Conservation (phyloP, 1,140 invertebrate genomes). For the Bombus soroeensis region DNA sequence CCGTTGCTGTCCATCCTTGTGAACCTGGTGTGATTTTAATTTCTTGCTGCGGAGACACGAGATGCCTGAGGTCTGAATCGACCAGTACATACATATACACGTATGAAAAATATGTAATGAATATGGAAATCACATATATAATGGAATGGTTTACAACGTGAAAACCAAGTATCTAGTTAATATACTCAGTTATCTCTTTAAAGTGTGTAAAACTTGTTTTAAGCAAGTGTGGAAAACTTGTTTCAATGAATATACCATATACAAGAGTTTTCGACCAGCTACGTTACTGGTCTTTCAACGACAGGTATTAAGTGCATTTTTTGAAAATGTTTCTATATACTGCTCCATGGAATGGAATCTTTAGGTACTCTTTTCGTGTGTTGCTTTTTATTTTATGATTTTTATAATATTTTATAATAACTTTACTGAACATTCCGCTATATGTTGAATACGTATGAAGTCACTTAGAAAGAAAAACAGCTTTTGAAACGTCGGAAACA, state of each 20-base stretch:
- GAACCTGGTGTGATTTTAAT: not conserved
- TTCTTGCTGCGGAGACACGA: not conserved
- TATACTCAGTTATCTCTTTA: not conserved
- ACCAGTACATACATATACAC: not conserved
- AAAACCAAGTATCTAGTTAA: not conserved
- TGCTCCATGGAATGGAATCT: not conserved
- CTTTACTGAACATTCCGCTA: not conserved
- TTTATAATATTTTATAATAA: no score
- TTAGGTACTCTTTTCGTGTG: not conserved
- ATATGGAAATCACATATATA: conserved; percentile 17
- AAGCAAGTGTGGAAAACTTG: not conserved
- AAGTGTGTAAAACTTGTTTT: no score
- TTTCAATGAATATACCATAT: not conserved
- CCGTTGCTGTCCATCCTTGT: not conserved
- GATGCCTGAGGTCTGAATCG: not conserved
- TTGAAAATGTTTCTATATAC: not conserved
- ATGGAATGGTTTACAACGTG: not conserved
- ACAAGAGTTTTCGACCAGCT: no score
- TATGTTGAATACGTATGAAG: not conserved
- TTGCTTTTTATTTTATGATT: not conserved
- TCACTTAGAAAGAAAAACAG: not conserved
- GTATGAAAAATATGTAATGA: not conserved
- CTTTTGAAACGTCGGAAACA: not conserved
- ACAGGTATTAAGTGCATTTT: not conserved
- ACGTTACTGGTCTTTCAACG: not conserved